phyloP scores from a whole-genome alignment of 2,888 invertebrate genomes.

The Mantis religiosa region DNA sequence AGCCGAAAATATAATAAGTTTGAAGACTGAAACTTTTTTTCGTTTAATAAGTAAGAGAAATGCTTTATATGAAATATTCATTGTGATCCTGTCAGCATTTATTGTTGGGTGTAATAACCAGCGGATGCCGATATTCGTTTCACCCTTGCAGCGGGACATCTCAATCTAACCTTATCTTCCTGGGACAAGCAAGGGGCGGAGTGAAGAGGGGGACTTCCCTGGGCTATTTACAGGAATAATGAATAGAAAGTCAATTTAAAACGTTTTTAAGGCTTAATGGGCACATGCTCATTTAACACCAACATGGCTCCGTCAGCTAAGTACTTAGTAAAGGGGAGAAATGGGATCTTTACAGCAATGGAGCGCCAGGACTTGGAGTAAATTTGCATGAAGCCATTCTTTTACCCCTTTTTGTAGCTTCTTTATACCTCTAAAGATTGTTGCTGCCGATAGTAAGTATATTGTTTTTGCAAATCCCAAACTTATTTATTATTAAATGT shows the following conservation, averaged over 20 bases:
- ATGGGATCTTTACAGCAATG: not conserved
- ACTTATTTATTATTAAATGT: too few relatives aligned
- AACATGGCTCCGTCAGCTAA: not conserved
- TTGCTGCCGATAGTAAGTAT: too few relatives aligned
- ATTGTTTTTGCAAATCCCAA: too few relatives aligned
- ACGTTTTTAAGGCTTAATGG: not conserved
- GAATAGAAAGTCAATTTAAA: conserved; percentile 10
- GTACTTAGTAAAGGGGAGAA: not conserved
- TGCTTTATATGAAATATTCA: not conserved
- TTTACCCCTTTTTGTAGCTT: not conserved
- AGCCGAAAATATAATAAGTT: not conserved
- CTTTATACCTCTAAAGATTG: too few relatives aligned
- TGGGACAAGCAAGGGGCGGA: not conserved
- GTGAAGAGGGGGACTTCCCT: not conserved
- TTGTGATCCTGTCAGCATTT: not conserved
- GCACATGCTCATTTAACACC: not conserved
- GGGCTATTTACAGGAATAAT: conserved; percentile 6
- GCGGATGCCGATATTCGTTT: not conserved
- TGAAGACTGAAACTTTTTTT: too few relatives aligned
- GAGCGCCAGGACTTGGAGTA: not conserved
- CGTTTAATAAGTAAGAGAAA: too few relatives aligned
- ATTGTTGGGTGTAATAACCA: not conserved
- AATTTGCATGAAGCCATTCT: not conserved
- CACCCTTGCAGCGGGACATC: not conserved
- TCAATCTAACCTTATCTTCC: not conserved